phyloP scores from a whole-genome alignment of 2,113 vertebrate species.

The Sphyrna mokarran region DNA sequence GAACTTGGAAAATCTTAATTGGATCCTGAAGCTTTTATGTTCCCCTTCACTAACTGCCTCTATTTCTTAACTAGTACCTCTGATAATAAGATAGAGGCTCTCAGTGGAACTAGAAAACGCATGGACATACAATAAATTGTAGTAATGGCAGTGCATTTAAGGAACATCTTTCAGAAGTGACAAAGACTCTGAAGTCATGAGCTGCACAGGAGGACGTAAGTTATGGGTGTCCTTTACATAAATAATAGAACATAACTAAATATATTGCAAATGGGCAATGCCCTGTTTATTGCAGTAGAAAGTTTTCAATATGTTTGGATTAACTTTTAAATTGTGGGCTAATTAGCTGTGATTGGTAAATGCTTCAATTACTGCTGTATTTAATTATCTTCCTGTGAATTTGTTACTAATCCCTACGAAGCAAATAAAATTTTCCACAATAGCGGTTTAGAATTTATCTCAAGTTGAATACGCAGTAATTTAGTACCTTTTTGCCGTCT shows the following conservation, averaged over 20 bases:
- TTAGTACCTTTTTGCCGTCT: not conserved
- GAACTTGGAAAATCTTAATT: not conserved
- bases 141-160: not conserved
- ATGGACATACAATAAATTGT: not conserved
- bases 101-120: not conserved
- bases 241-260: not conserved
- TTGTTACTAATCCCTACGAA: not conserved
- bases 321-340: not conserved
- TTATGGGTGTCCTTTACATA: not conserved
- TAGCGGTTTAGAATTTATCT: not conserved
- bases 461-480: not conserved
- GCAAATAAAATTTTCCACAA: not conserved
- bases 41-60: not conserved
- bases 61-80: not conserved
- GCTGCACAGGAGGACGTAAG: not conserved
- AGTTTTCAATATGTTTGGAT: not conserved
- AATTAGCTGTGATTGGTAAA: not conserved
- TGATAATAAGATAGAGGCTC: not conserved
- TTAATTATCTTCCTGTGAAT: slow-evolving; percentile 23
- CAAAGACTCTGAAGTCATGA: not conserved
- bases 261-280: not conserved
- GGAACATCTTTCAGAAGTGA: not conserved
- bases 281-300: not conserved
- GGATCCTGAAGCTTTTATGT: not conserved
- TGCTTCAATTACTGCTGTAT: not conserved